Percentiles rank a stretch among this genome's conserved stretches.
These are phyloP conservation scores for Pelodytes ibericus DNA, from an alignment of 2,797 vertebrate species.

Conservation along the genomic window DNA sequence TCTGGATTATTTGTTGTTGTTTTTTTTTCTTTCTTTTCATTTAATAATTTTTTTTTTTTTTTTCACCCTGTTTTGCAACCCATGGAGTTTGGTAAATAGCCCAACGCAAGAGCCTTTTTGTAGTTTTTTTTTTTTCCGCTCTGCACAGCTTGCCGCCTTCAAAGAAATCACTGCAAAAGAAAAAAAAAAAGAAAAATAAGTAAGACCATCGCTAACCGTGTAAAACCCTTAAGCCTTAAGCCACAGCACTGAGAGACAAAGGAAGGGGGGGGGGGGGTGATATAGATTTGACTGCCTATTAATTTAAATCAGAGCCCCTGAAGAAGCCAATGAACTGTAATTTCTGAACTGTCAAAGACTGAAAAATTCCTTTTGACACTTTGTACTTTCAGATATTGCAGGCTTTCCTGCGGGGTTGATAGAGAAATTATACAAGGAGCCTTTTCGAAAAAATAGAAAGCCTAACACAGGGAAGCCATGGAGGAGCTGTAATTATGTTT, in stretches of 20 bases:
- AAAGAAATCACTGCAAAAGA: constrained; percentile 27
- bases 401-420: constrained; percentile 68
- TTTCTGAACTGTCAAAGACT: constrained; percentile 74
- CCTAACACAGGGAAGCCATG: constrained; percentile 62
- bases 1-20: background rate
- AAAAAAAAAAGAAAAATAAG: no score
- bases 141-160: constrained; percentile 15
- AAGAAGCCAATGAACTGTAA: constrained; percentile 74
- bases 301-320: constrained; percentile 72
- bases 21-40: background rate
- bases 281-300: constrained; percentile 71
- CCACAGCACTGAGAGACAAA: constrained; percentile 59
- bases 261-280: constrained; percentile 50
- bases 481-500: constrained; percentile 32
- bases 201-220: constrained; percentile 8
- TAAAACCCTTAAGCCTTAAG: constrained; percentile 49
- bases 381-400: constrained; percentile 73
- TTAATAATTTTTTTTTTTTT: background rate
- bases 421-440: constrained; percentile 68
- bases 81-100: constrained; percentile 4
- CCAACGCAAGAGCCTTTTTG: constrained; percentile 7
- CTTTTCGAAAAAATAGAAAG: constrained; percentile 60
- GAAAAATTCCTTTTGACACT: constrained; percentile 75
- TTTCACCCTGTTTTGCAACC: background rate
- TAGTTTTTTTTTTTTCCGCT: constrained; percentile 1